phyloP scores from a whole-genome alignment of 2,888 invertebrate species.

The Oxyteleia sp. region DNA sequence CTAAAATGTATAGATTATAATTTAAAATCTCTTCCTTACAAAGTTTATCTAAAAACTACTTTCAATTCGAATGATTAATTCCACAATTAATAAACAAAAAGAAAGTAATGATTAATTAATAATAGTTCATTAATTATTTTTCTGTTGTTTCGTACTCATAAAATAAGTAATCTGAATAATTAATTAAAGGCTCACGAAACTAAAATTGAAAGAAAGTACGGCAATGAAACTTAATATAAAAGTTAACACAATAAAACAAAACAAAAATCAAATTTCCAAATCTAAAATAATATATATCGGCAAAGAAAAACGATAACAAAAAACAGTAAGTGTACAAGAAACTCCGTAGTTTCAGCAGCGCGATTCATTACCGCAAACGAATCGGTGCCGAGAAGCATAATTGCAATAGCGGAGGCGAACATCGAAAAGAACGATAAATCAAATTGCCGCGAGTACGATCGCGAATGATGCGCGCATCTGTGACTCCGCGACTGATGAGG shows the following conservation, averaged over 20 bases:
- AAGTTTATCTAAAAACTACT: too few species aligned
- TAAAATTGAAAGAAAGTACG: too few species aligned
- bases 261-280: too few species aligned
- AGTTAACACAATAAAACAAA: too few species aligned
- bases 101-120: too few species aligned
- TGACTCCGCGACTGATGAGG: slow-evolving; percentile 7
- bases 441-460: slow-evolving; percentile 30
- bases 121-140: too few species aligned
- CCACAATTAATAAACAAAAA: not conserved
- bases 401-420: slow-evolving; percentile 30
- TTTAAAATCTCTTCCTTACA: slow-evolving; percentile 2
- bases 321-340: not conserved
- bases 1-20: slow-evolving; percentile 19
- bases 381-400: slow-evolving; percentile 24
- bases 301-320: not conserved
- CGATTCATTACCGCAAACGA: slow-evolving; percentile 17
- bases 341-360: slow-evolving; percentile 8
- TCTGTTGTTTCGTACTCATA: too few species aligned
- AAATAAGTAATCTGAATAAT: too few species aligned
- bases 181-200: too few species aligned
- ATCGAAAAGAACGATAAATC: slow-evolving; percentile 51
- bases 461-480: slow-evolving; percentile 16
- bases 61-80: too few species aligned
- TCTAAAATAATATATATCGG: too few species aligned
- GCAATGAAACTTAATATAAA: too few species aligned